Evolutionary conservation across 2,888 invertebrate species (phyloP), one percentile per base, ranked within the genome.

Genomic region (Drosophila hamatofila): DNA sequence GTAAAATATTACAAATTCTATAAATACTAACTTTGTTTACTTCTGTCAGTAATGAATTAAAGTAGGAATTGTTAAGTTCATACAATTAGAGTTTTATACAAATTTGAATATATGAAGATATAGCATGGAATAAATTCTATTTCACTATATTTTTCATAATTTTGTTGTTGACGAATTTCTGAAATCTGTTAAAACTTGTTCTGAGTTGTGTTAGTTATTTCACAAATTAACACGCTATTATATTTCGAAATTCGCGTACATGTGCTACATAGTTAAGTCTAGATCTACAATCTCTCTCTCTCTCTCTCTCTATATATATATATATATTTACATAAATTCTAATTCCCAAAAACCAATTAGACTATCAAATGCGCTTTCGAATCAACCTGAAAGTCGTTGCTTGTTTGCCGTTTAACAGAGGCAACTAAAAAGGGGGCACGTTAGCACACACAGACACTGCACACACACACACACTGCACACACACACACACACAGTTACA

Each of bases 321-420:
- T 11, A 27, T 25, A 27, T 41, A 21, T 49, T 7, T 41, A 51
- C 49, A 14, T 37, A 63, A 27, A 49, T 56, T 42, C 42, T 8
- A 56, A 44, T 42, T 42, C 14, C 42, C 42, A 37, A 65, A 58
- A 52, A 23, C 23, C 65, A 64, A 54, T 69, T 42, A 39, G 56
- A 65, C 42, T 60, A 60, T 66, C 49, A 77, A 67, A 52, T 56
- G 55, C 56, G 60, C 39, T 72, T 66, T 52, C 25, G 69, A 59
- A 54, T 57, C 59, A 27, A 52, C 62, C 66, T 42, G 49, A 64
- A 64, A 74, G 39, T 55, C 14, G 49, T 37, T 46, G 49, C 41
- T 48, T 71, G 41, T 69, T 69, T 35, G 48, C 37, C 11, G 54
- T 51, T 59, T 12, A 72, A 62, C 65, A 48, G 63, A 57, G 46